Percentiles rank a stretch among this genome's conserved stretches.
phyloP scores from a whole-genome alignment of 2,888 invertebrate species.

The Cyaniris semiargus region DNA sequence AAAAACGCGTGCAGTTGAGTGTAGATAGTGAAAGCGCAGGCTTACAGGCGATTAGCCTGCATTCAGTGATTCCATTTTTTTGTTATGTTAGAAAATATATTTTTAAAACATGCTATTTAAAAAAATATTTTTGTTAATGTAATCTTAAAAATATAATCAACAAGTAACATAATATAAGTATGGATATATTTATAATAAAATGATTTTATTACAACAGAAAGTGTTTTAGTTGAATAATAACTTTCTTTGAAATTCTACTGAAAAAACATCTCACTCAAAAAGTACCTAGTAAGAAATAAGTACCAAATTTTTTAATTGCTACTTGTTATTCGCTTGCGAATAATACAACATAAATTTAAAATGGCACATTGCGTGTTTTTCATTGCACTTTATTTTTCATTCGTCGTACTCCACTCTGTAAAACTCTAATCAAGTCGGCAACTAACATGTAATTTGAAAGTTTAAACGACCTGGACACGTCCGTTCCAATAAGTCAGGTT shows the following conservation, averaged over 20 bases:
- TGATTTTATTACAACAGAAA: neutral
- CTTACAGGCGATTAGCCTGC: neutral
- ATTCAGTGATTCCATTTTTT: neutral
- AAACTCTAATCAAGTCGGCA: conserved; percentile 26
- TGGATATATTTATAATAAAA: no score
- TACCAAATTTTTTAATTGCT: neutral
- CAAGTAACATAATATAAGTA: no score
- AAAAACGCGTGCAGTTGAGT: neutral
- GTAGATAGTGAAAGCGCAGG: neutral
- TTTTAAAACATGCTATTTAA: no score
- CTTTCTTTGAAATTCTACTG: no score
- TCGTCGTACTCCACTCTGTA: neutral
- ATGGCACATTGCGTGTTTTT: neutral
- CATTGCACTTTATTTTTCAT: neutral
- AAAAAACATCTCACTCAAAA: no score
- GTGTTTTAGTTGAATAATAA: neutral
- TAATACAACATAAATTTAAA: no score
- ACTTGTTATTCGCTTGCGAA: no score
- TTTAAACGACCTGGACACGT: conserved; percentile 22
- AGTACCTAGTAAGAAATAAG: no score
- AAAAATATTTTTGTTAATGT: no score
- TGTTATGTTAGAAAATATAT: neutral
- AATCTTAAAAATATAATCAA: no score
- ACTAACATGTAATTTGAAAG: conserved; percentile 20
- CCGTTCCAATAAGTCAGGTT: conserved; percentile 40